These are phyloP conservation scores for Tragelaphus oryx DNA, from an alignment of 2,797 vertebrate species.

Conservation along the genomic window DNA sequence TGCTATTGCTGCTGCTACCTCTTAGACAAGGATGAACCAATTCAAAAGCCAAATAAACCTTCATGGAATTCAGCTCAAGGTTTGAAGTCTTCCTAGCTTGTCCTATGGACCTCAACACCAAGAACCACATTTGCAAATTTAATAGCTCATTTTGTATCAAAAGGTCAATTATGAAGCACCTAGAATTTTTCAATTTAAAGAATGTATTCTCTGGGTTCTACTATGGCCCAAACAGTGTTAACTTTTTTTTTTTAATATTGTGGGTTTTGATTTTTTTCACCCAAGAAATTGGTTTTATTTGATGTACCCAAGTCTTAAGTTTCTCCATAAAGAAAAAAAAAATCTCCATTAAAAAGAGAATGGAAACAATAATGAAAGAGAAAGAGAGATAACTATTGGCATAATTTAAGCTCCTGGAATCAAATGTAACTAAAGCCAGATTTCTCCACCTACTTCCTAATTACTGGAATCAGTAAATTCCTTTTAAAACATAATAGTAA, in stretches of 20 bases:
- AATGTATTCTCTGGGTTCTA: background rate
- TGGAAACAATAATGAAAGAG: background rate
- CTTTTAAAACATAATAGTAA: background rate
- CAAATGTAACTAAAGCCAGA: background rate
- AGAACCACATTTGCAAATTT: background rate
- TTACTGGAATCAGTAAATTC: background rate
- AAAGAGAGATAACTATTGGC: background rate
- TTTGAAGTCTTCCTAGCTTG: background rate
- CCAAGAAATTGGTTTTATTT: background rate
- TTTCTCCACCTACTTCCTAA: background rate
- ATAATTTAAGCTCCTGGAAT: background rate
- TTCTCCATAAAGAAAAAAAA: background rate
- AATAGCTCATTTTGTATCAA: background rate
- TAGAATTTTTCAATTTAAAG: background rate
- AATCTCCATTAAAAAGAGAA: background rate
- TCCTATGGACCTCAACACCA: background rate
- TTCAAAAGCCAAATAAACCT: background rate
- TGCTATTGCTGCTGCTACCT: background rate
- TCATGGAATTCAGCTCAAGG: background rate
- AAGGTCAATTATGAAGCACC: background rate
- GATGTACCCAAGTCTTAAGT: background rate
- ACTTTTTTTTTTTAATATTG: background rate
- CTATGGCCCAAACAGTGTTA: background rate
- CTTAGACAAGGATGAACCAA: background rate
- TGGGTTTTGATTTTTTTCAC: background rate